Conservation (phyloP, 2,888 invertebrate species). For the Callosobruchus maculatus region DNA sequence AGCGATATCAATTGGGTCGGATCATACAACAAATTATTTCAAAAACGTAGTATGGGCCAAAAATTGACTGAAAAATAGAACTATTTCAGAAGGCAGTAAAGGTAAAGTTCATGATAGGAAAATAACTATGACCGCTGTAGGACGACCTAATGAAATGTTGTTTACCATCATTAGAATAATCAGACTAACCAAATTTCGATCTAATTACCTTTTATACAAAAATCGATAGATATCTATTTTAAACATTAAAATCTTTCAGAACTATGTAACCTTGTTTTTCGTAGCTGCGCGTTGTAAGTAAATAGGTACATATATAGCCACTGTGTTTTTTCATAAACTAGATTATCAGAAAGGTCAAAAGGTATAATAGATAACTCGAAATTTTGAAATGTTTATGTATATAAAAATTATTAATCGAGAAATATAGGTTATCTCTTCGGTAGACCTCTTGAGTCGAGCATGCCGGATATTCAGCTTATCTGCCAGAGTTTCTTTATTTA, state of each 20-base stretch:
- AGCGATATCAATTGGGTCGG: no score
- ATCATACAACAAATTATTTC: no score
- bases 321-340: not conserved
- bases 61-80: no score
- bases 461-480: not conserved
- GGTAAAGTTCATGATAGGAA: not conserved
- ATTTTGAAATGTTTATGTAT: not conserved
- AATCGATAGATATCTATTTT: not conserved
- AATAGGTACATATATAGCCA: not conserved
- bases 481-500: not conserved
- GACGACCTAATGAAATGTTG: not conserved
- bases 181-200: not conserved
- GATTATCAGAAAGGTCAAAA: not conserved
- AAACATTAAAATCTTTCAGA: not conserved
- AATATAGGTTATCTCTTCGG: not conserved
- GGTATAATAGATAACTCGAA: not conserved
- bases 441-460: not conserved
- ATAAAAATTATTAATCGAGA: not conserved
- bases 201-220: not conserved
- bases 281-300: not conserved
- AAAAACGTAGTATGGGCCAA: no score
- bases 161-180: not conserved
- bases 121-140: not conserved
- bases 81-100: not conserved
- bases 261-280: not conserved